A percentile compares a stretch with the other conserved stretches of the same genome.
These are phyloP conservation scores for Microcebus lehilahytsara DNA, from an alignment of 2,113 vertebrate species.

Conservation along the genomic window DNA sequence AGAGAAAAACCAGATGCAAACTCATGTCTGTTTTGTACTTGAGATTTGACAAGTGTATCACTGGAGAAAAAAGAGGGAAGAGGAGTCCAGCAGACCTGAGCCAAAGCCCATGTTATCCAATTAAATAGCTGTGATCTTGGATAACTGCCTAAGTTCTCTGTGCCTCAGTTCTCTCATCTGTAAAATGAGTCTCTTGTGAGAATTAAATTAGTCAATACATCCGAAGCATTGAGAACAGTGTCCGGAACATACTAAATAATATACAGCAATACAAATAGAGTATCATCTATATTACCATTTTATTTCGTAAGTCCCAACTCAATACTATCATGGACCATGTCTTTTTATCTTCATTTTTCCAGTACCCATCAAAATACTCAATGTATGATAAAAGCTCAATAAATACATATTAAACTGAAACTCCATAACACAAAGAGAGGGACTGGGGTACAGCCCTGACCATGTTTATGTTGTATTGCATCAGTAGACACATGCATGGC, in stretches of 20 bases:
- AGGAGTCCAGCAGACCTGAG: not conserved
- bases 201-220: not conserved
- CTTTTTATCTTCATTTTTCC: not conserved
- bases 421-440: not conserved
- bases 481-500: not conserved
- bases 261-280: not conserved
- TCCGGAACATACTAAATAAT: not conserved
- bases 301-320: not conserved
- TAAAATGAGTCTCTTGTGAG: not conserved
- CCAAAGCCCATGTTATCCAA: not conserved
- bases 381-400: not conserved
- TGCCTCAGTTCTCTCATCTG: not conserved
- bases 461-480: no score
- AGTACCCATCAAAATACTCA: not conserved
- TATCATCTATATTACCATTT: not conserved
- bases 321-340: no score
- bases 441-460: fast-evolving
- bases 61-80: not conserved
- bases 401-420: not conserved
- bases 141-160: not conserved
- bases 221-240: not conserved
- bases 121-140: not conserved
- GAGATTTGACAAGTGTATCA: not conserved
- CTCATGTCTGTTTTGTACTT: not conserved
- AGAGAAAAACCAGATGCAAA: not conserved